Evolutionary conservation across 2,113 vertebrate species (phyloP), one percentile per base, ranked within the genome.

Genomic region (Pachypanchax playfairii): DNA sequence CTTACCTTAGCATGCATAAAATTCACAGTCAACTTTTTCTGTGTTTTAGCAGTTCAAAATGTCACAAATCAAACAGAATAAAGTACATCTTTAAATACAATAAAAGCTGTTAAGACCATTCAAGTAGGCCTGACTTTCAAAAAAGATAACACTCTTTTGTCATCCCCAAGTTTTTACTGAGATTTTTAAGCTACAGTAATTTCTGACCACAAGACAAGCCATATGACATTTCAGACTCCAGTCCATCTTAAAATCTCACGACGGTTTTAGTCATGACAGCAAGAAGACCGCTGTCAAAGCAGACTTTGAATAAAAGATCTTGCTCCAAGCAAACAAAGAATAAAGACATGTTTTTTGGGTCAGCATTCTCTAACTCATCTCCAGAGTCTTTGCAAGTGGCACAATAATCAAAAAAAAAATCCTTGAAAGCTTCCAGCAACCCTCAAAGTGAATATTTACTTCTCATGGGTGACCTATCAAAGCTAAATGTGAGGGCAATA

Each of bases 261-360:
- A 66, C 52, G 41, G 18, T 44, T 72, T 56, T 31, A 15, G 44
- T 61, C 69, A 57, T 62, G 22, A 70, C 59, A 79, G 52, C 46
- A 28, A 77, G 63, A 63, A 79, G 73, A 78, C 80, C 86, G 73
- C 76, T 86, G 80, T 83, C 82, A 72, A 31, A 43, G 57, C 57
- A 71, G 15, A 61, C 51, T 76, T 59, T 86, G 83, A 87, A 88
- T 88, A 79, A 87, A 88, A 85, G 18, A 83, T 85, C 68, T 80
- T n/a, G 43, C 75, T 82, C 24, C 48, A 21, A 77, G 79, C 79
- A 69, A 55, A 77, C 28, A 31, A 22, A 52, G 48, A 69, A 68
- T 75, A 79, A 79, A 80, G n/a, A 22, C 18, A 0, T 67, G n/a
- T 71, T 67, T 86, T 84, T 82, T 75, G 54, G 81, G 78, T 84